Evolutionary conservation across 1,140 invertebrate species (phyloP).

Genomic region (Pissodes strobi): DNA sequence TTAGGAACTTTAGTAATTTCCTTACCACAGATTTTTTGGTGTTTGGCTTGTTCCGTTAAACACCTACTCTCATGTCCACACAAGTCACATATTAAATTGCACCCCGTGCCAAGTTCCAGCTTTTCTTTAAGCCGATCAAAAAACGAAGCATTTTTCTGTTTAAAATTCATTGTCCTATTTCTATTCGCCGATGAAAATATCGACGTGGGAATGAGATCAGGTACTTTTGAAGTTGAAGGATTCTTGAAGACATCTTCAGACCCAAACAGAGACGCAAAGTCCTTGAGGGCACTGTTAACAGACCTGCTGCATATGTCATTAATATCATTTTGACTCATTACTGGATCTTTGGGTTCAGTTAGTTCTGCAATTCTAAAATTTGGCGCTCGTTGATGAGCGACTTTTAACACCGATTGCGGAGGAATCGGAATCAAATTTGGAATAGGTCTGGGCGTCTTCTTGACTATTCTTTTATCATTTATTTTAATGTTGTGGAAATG

Average conservation of each 20-base stretch:
- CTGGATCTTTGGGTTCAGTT: conserved; percentile 36
- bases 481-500: conserved; percentile 59
- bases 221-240: conserved; percentile 20
- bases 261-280: conserved; percentile 58
- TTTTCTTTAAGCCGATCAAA: conserved; percentile 82
- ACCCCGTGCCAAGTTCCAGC: conserved; percentile 62
- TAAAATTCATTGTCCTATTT: conserved; percentile 57
- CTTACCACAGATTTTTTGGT: conserved; percentile 71
- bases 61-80: conserved; percentile 83
- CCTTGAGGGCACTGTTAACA: conserved; percentile 57
- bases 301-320: conserved; percentile 58
- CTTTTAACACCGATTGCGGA: conserved; percentile 40
- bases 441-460: conserved; percentile 65
- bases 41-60: conserved; percentile 77
- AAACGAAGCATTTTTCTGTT: conserved; percentile 76
- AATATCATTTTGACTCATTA: conserved; percentile 56
- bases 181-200: conserved; percentile 50
- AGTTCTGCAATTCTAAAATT: no score
- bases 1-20: conserved; percentile 50
- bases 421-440: conserved; percentile 73
- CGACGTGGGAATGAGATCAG: conserved; percentile 42
- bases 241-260: conserved; percentile 56
- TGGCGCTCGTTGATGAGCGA: conserved; percentile 1
- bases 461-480: conserved; percentile 52
- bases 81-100: conserved; percentile 68